A percentile compares a stretch with the other conserved stretches of the same genome.
phyloP scores from a whole-genome alignment of 2,888 invertebrate genomes.

The Eilema caniola region DNA sequence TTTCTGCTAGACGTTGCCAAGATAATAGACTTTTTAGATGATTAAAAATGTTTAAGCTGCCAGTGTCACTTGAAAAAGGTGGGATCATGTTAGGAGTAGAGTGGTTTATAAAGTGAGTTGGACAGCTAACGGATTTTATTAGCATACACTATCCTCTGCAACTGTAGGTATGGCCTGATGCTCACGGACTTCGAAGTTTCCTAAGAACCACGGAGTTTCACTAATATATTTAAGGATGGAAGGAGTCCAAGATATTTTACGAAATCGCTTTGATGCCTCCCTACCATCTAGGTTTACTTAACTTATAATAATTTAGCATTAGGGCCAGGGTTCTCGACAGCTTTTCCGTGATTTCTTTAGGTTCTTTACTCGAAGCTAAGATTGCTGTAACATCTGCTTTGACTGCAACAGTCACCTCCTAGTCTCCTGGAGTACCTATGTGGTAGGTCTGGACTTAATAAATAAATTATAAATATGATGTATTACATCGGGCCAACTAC shows the following conservation, averaged over 20 bases:
- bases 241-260: no score
- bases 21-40: slow-evolving; percentile 22
- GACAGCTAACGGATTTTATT: no score
- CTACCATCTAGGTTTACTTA: no score
- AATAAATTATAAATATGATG: neutral
- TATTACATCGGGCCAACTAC: neutral
- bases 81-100: neutral
- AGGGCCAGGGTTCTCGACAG: neutral
- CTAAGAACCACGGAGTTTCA: no score
- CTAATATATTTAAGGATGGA: no score
- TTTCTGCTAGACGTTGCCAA: slow-evolving; percentile 41
- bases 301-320: no score
- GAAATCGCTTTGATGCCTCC: no score
- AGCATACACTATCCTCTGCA: no score
- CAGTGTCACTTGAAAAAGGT: slow-evolving; percentile 25
- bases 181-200: no score
- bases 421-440: no score
- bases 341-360: neutral
- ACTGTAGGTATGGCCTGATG: no score
- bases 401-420: neutral
- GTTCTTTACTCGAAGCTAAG: neutral
- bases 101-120: no score
- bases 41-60: slow-evolving; percentile 26
- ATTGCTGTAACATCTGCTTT: neutral
- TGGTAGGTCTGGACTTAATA: neutral